These are phyloP conservation scores for Myotis vivesi DNA, from an alignment of 2,797 vertebrate species.

Conservation along the genomic window DNA sequence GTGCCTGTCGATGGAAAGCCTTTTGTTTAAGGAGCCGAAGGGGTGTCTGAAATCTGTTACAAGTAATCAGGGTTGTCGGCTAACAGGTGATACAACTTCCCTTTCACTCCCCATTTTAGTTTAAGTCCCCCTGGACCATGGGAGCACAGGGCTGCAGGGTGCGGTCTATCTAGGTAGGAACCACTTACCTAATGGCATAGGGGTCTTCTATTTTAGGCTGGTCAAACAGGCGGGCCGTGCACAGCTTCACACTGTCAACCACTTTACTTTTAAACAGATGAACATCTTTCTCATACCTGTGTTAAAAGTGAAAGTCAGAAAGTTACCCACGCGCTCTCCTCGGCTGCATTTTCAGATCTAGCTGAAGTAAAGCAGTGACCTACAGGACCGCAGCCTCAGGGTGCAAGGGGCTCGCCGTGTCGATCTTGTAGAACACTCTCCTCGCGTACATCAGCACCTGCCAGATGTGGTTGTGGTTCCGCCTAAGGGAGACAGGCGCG, in stretches of 20 bases:
- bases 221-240: slow-evolving; percentile 97
- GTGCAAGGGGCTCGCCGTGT: slow-evolving; percentile 92
- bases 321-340: slow-evolving; percentile 14
- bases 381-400: slow-evolving; percentile 88
- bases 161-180: rapidly evolving
- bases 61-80: not conserved
- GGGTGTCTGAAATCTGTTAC: not conserved
- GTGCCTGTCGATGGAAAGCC: not conserved
- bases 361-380: slow-evolving; percentile 66
- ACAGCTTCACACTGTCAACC: slow-evolving; percentile 95
- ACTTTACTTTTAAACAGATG: slow-evolving; percentile 99
- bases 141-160: not conserved
- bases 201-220: slow-evolving; percentile 97
- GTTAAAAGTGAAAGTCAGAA: slow-evolving; percentile 42
- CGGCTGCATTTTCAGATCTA: not conserved
- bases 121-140: not conserved
- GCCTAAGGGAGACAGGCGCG: slow-evolving; percentile 82
- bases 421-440: slow-evolving; percentile 99
- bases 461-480: slow-evolving; percentile 99
- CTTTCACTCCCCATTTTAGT: not conserved
- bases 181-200: slow-evolving; percentile 95
- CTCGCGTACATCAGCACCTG: slow-evolving; percentile 98
- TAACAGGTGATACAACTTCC: not conserved
- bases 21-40: not conserved
- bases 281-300: slow-evolving; percentile 96